These are phyloP conservation scores for Scelioninae gen. 2 DNA, from an alignment of 2,888 invertebrate species.

Conservation along the genomic window DNA sequence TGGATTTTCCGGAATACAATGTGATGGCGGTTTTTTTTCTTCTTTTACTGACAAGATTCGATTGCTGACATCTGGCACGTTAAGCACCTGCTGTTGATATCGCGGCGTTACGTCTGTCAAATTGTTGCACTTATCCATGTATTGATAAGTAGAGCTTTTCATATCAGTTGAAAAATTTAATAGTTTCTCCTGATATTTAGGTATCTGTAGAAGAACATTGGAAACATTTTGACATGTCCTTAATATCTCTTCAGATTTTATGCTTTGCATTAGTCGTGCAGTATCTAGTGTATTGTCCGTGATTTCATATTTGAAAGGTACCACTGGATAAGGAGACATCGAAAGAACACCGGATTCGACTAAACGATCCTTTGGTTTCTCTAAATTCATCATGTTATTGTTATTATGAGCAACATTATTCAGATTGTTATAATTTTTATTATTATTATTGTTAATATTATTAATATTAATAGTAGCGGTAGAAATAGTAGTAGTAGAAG, in stretches of 20 bases:
- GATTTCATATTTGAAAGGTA: constrained; percentile 68
- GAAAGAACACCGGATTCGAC: constrained; percentile 63
- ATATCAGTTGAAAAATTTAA: constrained; percentile 70
- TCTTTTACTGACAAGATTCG: constrained; percentile 66
- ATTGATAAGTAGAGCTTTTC: constrained; percentile 65
- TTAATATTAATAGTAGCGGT: constrained; percentile 4
- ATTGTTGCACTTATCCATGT: constrained; percentile 73
- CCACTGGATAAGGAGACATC: constrained; percentile 65
- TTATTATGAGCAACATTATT: constrained; percentile 39
- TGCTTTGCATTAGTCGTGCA: constrained; percentile 69
- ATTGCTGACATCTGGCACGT: constrained; percentile 73
- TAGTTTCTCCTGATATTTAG: constrained; percentile 72
- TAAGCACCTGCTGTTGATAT: constrained; percentile 71
- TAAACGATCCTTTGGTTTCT: constrained; percentile 53
- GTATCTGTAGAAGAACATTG: constrained; percentile 72
- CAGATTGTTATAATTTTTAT: constrained; percentile 55
- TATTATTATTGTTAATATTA: constrained; percentile 44
- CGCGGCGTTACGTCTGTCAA: constrained; percentile 69
- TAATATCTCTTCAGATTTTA: constrained; percentile 71
- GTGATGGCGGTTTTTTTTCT: constrained; percentile 60
- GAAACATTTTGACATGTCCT: constrained; percentile 73
- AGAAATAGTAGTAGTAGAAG: constrained; percentile 11
- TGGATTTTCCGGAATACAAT: constrained; percentile 66
- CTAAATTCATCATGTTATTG: constrained; percentile 32
- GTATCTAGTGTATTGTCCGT: constrained; percentile 67